phyloP scores from a whole-genome alignment of 2,113 vertebrate genomes.

The Beaufortia kweichowensis region DNA sequence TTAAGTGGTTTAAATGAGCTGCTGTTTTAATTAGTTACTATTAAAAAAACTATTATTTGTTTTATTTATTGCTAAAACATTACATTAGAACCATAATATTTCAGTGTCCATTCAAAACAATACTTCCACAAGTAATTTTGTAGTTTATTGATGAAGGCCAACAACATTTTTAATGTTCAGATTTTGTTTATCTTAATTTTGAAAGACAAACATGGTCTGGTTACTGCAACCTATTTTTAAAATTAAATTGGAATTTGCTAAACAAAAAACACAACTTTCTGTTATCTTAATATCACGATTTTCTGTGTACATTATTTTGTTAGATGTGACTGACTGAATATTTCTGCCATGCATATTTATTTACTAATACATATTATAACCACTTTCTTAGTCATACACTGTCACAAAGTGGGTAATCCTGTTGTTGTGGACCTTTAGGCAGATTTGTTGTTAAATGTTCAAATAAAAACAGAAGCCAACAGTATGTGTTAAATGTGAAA shows the following conservation, averaged over 20 bases:
- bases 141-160: background rate
- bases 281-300: background rate
- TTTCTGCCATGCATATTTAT: background rate
- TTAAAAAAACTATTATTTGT: conserved; percentile 8
- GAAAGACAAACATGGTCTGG: no score
- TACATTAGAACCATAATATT: background rate
- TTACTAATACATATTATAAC: background rate
- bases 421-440: conserved; percentile 19
- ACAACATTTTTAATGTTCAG: background rate
- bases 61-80: conserved; percentile 14
- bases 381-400: conserved; percentile 14
- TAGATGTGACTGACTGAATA: background rate
- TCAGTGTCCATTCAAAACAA: background rate
- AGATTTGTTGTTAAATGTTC: background rate
- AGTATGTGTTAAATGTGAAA: background rate
- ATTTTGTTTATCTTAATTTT: background rate
- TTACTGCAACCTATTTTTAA: no score
- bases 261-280: no score
- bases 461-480: background rate
- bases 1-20: background rate
- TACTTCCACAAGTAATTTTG: background rate
- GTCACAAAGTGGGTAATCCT: background rate
- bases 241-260: no score
- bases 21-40: background rate
- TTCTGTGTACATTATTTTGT: no score